These are phyloP conservation scores for Stegophylla sp. DNA, from an alignment of 2,888 invertebrate genomes.

Conservation along the genomic window DNA sequence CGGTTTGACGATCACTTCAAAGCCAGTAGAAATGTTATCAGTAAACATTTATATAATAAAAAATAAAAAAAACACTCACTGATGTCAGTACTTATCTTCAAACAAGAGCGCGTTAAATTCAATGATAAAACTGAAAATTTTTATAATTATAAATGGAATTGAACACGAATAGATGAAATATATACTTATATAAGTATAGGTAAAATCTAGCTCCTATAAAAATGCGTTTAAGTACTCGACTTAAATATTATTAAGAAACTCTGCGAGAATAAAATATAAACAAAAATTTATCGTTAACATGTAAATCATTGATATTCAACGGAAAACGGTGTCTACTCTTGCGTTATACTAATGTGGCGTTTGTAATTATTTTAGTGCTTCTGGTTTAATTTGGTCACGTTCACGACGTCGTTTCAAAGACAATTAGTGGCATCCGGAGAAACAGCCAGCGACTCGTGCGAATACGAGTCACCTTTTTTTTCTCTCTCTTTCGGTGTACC, in stretches of 20 bases:
- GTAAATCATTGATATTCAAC: neutral
- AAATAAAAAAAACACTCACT: neutral
- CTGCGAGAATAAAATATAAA: neutral
- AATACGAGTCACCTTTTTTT: constrained; percentile 4
- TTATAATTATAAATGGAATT: constrained; percentile 8
- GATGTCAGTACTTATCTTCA: neutral
- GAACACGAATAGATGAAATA: neutral
- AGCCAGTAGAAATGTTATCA: neutral
- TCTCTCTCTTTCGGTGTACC: too few relatives aligned
- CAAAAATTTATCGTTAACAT: neutral
- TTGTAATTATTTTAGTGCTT: constrained; percentile 16
- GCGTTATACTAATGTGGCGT: neutral
- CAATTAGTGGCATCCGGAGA: constrained; percentile 43
- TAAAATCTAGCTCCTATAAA: neutral
- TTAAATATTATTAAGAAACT: neutral
- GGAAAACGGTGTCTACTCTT: neutral
- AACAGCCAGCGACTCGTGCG: constrained; percentile 29
- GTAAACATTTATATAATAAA: neutral
- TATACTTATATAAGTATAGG: too few relatives aligned
- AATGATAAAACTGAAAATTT: constrained; percentile 3
- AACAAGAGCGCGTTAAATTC: neutral
- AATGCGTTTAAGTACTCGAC: neutral
- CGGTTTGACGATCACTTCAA: neutral
- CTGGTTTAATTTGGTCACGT: constrained; percentile 53
- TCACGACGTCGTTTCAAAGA: constrained; percentile 34